phyloP scores from a whole-genome alignment of 2,797 vertebrate species.

The Pangasius macronema region DNA sequence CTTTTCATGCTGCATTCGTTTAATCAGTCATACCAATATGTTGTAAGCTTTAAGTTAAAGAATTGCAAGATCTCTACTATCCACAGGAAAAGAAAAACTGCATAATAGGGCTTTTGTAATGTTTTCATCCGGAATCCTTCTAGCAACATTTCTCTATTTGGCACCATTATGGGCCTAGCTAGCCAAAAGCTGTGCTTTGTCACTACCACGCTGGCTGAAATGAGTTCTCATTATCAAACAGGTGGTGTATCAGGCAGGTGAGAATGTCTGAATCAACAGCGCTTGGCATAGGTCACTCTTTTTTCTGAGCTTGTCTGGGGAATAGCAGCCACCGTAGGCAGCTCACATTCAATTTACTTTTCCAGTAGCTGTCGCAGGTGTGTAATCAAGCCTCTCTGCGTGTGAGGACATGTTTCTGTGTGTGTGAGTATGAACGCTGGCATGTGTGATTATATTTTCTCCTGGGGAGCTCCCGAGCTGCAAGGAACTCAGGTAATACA shows the following conservation, averaged over 20 bases:
- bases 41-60: background rate
- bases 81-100: constrained; percentile 2
- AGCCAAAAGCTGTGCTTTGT: constrained; percentile 37
- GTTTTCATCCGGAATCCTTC: background rate
- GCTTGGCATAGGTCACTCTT: constrained; percentile 47
- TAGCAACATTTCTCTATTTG: constrained; percentile 30
- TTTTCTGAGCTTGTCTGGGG: constrained; percentile 16
- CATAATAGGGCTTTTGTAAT: background rate
- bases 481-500: constrained; percentile 37
- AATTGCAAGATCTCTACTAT: background rate
- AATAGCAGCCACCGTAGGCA: constrained; percentile 16
- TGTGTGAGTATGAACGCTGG: constrained; percentile 31
- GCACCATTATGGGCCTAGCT: constrained; percentile 15
- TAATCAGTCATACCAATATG: background rate
- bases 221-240: constrained; percentile 46
- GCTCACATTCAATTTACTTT: constrained; percentile 41
- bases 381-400: constrained; percentile 34
- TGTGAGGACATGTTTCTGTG: constrained; percentile 8
- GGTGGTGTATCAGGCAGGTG: constrained; percentile 39
- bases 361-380: constrained; percentile 45
- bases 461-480: constrained; percentile 23
- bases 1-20: background rate
- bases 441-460: constrained; percentile 44
- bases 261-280: constrained; percentile 51
- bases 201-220: constrained; percentile 41